Evolutionary conservation across 2,797 vertebrate species (phyloP).

Genomic region (Psittacula echo): DNA sequence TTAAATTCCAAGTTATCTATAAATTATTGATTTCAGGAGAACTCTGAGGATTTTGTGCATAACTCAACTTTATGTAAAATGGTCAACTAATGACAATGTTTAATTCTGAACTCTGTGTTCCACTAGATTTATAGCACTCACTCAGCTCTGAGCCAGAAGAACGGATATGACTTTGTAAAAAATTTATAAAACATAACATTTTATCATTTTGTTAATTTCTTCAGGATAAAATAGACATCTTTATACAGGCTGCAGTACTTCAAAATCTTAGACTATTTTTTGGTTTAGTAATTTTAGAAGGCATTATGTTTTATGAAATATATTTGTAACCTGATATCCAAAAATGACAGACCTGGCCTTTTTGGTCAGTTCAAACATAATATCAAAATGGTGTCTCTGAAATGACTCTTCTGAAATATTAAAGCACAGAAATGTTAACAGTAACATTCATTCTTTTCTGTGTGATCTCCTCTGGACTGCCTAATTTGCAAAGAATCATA

Average conservation of each 20-base stretch:
- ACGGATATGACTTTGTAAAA: constrained; percentile 59
- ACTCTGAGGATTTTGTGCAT: constrained; percentile 4
- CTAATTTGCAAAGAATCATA: constrained; percentile 17
- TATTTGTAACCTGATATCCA: constrained; percentile 56
- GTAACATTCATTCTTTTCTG: neutral
- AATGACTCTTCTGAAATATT: constrained; percentile 58
- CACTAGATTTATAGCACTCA: constrained; percentile 41
- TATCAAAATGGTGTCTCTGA: constrained; percentile 34
- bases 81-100: constrained; percentile 47
- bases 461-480: neutral
- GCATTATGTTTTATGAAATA: constrained; percentile 66
- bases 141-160: constrained; percentile 40
- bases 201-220: constrained; percentile 69
- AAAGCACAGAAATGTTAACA: constrained; percentile 14
- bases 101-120: constrained; percentile 38
- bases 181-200: constrained; percentile 65
- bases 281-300: constrained; percentile 59
- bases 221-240: constrained; percentile 38
- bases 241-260: constrained; percentile 12
- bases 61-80: constrained; percentile 52
- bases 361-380: constrained; percentile 37
- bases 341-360: constrained; percentile 40
- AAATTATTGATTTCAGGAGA: constrained; percentile 60
- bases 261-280: constrained; percentile 59
- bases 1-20: constrained; percentile 29